These are phyloP conservation scores for Rhizoglyphus robini DNA, from an alignment of 1,140 invertebrate genomes.

Conservation along the genomic window DNA sequence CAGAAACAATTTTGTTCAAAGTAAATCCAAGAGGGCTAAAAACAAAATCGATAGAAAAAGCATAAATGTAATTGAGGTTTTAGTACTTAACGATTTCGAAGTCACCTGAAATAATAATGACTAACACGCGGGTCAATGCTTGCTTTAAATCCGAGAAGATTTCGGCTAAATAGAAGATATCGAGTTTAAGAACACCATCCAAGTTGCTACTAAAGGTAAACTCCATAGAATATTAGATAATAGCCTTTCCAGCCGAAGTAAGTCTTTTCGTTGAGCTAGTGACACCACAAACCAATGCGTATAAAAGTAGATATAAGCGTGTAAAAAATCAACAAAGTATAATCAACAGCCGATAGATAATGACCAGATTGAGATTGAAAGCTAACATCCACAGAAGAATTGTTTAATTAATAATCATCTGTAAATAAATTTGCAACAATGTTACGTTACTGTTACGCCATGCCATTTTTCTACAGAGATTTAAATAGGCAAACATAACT, in stretches of 20 bases:
- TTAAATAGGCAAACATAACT: constrained; percentile 17
- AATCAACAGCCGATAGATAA: constrained; percentile 58
- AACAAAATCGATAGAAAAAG: constrained; percentile 24
- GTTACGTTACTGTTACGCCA: constrained; percentile 29
- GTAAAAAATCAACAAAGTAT: constrained; percentile 64
- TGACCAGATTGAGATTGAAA: constrained; percentile 48
- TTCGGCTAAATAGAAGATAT: constrained; percentile 63
- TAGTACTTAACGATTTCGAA: constrained; percentile 92
- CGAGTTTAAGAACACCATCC: constrained; percentile 46
- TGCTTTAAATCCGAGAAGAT: constrained; percentile 74
- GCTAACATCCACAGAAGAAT: constrained; percentile 41
- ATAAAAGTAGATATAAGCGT: constrained; percentile 70
- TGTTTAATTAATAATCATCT: constrained; percentile 28
- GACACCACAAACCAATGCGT: constrained; percentile 68
- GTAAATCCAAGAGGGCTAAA: constrained; percentile 64
- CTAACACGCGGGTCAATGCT: constrained; percentile 74
- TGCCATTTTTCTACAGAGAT: constrained; percentile 24
- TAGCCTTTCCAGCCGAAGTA: constrained; percentile 75
- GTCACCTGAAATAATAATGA: constrained; percentile 81
- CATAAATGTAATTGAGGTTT: no score
- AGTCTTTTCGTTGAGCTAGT: constrained; percentile 70
- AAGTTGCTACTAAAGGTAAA: constrained; percentile 65
- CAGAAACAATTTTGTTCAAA: constrained; percentile 65
- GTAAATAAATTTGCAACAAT: constrained; percentile 39
- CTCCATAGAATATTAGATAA: constrained; percentile 76